Evolutionary conservation across 2,797 vertebrate genomes (phyloP).

Genomic region (Myripristis murdjan): DNA sequence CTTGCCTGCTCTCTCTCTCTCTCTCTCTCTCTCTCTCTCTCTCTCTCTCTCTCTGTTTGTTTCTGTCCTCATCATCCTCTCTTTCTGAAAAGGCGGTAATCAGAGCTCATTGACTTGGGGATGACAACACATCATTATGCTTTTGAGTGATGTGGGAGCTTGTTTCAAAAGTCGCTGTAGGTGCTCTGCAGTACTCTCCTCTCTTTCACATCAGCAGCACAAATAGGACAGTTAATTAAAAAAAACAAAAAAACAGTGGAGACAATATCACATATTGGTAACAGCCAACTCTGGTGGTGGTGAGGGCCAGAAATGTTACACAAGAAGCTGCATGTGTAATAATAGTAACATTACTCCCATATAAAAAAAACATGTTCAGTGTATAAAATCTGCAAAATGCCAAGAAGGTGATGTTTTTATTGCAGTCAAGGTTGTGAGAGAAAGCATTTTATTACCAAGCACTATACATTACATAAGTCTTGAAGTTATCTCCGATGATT

Average conservation of each 20-base stretch:
- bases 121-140: constrained; percentile 26
- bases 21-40: neutral
- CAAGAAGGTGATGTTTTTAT: neutral
- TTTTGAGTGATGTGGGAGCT: constrained; percentile 13
- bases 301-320: neutral
- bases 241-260: neutral
- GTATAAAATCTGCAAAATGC: neutral
- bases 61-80: constrained; percentile 2
- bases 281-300: neutral
- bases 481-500: neutral
- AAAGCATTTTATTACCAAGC: neutral
- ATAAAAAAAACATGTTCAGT: neutral
- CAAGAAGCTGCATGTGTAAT: neutral
- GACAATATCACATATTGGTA: neutral
- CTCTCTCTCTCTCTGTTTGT: neutral
- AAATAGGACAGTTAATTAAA: constrained; percentile 20
- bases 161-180: constrained; percentile 23
- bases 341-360: neutral
- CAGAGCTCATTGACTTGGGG: constrained; percentile 31
- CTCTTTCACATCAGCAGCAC: constrained; percentile 1
- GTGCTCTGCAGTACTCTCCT: neutral
- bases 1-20: constrained; percentile 28
- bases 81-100: constrained; percentile 29
- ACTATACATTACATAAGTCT: neutral
- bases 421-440: too few relatives aligned